Conservation (phyloP, 2,113 vertebrate genomes). For the Pelvicachromis taeniatus region DNA sequence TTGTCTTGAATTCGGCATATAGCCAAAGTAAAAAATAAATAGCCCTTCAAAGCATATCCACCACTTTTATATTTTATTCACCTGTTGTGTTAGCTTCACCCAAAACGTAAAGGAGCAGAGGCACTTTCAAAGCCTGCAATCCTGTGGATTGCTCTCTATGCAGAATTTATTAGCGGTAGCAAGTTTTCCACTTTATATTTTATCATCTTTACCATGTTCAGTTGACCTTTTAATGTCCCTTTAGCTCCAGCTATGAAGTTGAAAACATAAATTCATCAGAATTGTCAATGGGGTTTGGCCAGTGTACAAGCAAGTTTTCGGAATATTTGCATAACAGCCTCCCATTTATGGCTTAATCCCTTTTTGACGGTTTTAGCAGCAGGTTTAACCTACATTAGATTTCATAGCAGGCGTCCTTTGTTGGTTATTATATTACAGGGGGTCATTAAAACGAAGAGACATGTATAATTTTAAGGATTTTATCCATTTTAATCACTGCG, state of each 20-base stretch:
- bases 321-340: not conserved
- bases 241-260: not conserved
- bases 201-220: not conserved
- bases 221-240: not conserved
- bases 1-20: not conserved
- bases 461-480: not conserved
- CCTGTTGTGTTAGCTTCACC: not conserved
- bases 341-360: not conserved
- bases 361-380: conserved; percentile 1
- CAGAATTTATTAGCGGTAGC: not conserved
- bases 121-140: fast-evolving
- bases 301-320: not conserved
- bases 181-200: not conserved
- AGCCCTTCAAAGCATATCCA: not conserved
- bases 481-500: not conserved
- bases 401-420: not conserved
- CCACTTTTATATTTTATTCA: not conserved
- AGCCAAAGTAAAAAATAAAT: not conserved
- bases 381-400: conserved; percentile 16
- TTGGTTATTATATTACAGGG: not conserved
- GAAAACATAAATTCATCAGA: not conserved
- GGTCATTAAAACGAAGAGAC: not conserved
- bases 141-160: not conserved
- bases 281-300: not conserved
- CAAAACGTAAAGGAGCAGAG: not conserved